Conservation (phyloP, 2,113 vertebrate genomes). For the Hypanus sabinus region DNA sequence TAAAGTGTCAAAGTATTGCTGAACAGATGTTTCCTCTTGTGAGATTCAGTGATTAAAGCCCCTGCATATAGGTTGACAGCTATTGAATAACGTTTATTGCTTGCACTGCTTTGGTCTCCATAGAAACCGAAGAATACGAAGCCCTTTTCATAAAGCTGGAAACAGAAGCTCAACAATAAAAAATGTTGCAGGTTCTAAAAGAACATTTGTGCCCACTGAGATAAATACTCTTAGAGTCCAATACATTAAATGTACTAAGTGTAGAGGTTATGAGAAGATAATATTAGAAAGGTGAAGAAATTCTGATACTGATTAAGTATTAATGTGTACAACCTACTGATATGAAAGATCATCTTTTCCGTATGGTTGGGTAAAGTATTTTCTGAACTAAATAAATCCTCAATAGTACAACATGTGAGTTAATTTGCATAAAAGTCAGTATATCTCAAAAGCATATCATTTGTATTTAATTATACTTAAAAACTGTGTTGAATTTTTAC, state of each 20-base stretch:
- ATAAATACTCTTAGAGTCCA: not conserved
- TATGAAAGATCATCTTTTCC: not conserved
- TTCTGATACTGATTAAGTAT: not conserved
- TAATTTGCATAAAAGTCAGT: not conserved
- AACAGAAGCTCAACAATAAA: not conserved
- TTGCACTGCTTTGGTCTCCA: constrained; percentile 63
- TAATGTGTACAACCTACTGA: not conserved
- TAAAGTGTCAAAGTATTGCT: constrained; percentile 38
- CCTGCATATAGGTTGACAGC: constrained; percentile 62
- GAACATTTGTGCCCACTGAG: not conserved
- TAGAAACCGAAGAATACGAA: constrained; percentile 63
- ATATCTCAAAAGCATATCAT: constrained; percentile 5
- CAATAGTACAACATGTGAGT: not conserved
- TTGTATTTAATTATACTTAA: constrained; percentile 23
- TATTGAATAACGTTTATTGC: constrained; percentile 69
- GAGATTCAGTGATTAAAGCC: constrained; percentile 69
- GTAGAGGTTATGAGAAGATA: not conserved
- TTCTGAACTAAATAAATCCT: not conserved
- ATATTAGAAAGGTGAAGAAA: not conserved
- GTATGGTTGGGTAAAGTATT: not conserved
- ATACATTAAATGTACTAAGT: not conserved
- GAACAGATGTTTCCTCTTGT: constrained; percentile 50
- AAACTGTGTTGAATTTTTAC: constrained; percentile 25
- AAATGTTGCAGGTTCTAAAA: constrained; percentile 2
- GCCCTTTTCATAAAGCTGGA: constrained; percentile 55